Evolutionary conservation across 2,888 invertebrate species (phyloP), one percentile per base, ranked within the genome.

Genomic region (Cremastobaeus sp.): DNA sequence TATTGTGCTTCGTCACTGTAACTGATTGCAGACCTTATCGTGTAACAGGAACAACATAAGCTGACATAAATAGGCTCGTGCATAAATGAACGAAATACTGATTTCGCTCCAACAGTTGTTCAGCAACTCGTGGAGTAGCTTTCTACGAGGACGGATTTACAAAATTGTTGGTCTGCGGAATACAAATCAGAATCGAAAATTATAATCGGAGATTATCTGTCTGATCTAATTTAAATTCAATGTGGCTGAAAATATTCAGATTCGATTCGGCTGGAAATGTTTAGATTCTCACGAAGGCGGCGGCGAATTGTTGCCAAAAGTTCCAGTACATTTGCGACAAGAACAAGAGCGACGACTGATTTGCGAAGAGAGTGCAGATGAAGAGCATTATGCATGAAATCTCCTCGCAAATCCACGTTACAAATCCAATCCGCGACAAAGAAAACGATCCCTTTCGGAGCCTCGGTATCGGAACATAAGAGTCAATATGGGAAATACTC

Each of bases 71-170:
- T 72, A 54, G 52, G 41, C 47, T 65, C 64, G 64, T 47, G 60
- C 65, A 72, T 72, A 72, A 72, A 72, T 54, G 72, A 72, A 65
- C 72, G 54, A 66, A 72, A 54, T 54, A 45, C 47, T 54, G 72
- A 66, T 60, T 65, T 66, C 41, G 21, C 55, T 50, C 35, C 30
- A 57, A 39, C 64, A 28, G 34, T 50, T 41, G 32, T 25, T 28
- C 11, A 11, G 18, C 32, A 21, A 43, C 20, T 45, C 15, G 48
- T 11, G 15, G 21, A 60, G 43, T 32, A 17, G 45, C 43, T 37
- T 71, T 71, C 50, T 64, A 39, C 14, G 20, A 17, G 34, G 15
- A 39, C 14, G 32, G 34, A 20, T 54, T 14, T 25, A 20, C 41
- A 11, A 47, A 43, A 34, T 50, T 34, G 54, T 28, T 28, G 18